Evolutionary conservation across 1,140 invertebrate genomes (phyloP).

Genomic region (Drosophila kikkawai): DNA sequence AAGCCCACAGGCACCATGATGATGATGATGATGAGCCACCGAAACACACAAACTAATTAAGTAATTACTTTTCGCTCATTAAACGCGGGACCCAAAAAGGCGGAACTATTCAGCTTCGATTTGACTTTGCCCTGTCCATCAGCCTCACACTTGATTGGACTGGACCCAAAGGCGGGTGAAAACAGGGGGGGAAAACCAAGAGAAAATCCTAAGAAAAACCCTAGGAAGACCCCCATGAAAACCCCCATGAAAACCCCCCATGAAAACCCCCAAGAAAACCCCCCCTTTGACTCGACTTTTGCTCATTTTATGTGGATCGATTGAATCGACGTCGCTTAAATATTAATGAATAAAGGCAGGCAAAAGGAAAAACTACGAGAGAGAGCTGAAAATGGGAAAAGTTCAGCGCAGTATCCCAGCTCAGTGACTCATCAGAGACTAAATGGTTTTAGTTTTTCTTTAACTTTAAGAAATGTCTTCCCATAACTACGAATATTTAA

Average conservation of each 20-base stretch:
- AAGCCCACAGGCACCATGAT: conserved; percentile 1
- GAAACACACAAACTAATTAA: conserved; percentile 70
- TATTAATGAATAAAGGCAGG: conserved; percentile 73
- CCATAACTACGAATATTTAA: neutral
- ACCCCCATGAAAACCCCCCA: neutral
- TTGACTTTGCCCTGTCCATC: conserved; percentile 64
- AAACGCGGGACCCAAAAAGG: conserved; percentile 44
- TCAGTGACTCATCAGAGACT: conserved; percentile 1
- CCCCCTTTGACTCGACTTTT: conserved; percentile 34
- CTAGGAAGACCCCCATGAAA: neutral
- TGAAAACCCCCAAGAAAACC: neutral
- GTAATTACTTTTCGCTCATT: conserved; percentile 83
- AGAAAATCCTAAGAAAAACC: neutral
- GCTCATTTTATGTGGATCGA: conserved; percentile 69
- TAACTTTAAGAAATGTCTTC: neutral
- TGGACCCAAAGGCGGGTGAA: neutral
- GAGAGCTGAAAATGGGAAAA: neutral
- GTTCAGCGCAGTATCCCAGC: neutral
- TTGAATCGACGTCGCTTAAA: conserved; percentile 80
- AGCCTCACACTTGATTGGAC: conserved; percentile 57
- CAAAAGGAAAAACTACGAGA: conserved; percentile 19
- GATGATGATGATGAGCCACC: conserved; percentile 7
- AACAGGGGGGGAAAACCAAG: neutral
- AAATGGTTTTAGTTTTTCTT: neutral
- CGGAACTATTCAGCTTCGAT: conserved; percentile 74